These are phyloP conservation scores for Eutrigla gurnardus DNA, from an alignment of 2,797 vertebrate species.

Conservation along the genomic window DNA sequence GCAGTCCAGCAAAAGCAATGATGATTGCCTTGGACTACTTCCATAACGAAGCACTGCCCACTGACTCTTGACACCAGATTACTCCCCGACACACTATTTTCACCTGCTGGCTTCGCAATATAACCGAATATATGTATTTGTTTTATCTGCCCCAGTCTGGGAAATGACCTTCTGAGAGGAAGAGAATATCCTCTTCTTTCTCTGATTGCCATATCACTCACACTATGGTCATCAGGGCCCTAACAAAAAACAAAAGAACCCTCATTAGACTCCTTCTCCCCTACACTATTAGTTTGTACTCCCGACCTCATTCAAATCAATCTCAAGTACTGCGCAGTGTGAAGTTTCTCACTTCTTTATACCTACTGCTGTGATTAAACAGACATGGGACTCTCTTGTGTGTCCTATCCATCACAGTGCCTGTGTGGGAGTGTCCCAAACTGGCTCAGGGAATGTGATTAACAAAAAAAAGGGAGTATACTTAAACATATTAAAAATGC, in stretches of 20 bases:
- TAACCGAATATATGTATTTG: constrained; percentile 11
- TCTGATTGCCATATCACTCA: neutral
- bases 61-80: constrained; percentile 24
- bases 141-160: constrained; percentile 5
- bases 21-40: constrained; percentile 41
- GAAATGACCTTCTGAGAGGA: constrained; percentile 19
- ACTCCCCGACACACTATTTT: constrained; percentile 25
- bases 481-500: too few relatives aligned
- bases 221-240: neutral
- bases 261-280: neutral
- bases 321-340: constrained; percentile 27
- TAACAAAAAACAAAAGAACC: neutral
- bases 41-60: constrained; percentile 41
- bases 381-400: constrained; percentile 38
- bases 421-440: neutral
- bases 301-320: constrained; percentile 43
- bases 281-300: constrained; percentile 17
- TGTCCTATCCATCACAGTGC: constrained; percentile 43
- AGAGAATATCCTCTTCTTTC: neutral
- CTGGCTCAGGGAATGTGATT: too few relatives aligned
- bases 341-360: constrained; percentile 44
- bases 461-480: too few relatives aligned
- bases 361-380: constrained; percentile 63
- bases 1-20: constrained; percentile 36
- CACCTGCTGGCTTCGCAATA: constrained; percentile 22